These are phyloP conservation scores for Cylas formicarius DNA, from an alignment of 1,140 invertebrate species.

Conservation along the genomic window DNA sequence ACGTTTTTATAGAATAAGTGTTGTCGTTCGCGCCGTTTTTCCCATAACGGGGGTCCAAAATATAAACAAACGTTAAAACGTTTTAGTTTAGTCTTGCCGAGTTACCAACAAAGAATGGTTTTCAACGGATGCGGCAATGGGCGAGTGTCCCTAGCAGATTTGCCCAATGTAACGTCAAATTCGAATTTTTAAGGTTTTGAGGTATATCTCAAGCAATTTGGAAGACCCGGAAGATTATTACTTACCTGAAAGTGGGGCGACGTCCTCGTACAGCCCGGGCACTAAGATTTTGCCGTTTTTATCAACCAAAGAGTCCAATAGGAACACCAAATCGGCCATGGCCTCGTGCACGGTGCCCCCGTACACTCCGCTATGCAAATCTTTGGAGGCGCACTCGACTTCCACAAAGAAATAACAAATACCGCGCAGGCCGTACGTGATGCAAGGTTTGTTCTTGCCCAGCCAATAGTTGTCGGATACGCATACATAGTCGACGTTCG, in stretches of 20 bases:
- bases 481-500: constrained; percentile 87
- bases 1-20: no score
- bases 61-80: no score
- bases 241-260: constrained; percentile 46
- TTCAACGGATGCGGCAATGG: no score
- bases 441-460: constrained; percentile 91
- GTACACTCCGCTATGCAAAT: constrained; percentile 92
- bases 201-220: no score
- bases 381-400: constrained; percentile 71
- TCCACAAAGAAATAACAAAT: constrained; percentile 90
- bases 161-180: no score
- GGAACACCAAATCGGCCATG: constrained; percentile 80
- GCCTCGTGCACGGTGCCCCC: constrained; percentile 87
- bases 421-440: constrained; percentile 94
- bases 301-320: constrained; percentile 78
- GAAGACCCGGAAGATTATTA: constrained; percentile 2
- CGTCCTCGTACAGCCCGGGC: constrained; percentile 72
- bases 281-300: constrained; percentile 77
- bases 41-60: no score
- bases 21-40: no score
- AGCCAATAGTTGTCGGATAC: constrained; percentile 99
- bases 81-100: no score
- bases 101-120: no score
- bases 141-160: no score
- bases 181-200: no score